Percentiles rank a stretch among this genome's conserved stretches.
Evolutionary conservation across 2,113 vertebrate genomes (phyloP).

Genomic region (Gnathonemus longibarbis): DNA sequence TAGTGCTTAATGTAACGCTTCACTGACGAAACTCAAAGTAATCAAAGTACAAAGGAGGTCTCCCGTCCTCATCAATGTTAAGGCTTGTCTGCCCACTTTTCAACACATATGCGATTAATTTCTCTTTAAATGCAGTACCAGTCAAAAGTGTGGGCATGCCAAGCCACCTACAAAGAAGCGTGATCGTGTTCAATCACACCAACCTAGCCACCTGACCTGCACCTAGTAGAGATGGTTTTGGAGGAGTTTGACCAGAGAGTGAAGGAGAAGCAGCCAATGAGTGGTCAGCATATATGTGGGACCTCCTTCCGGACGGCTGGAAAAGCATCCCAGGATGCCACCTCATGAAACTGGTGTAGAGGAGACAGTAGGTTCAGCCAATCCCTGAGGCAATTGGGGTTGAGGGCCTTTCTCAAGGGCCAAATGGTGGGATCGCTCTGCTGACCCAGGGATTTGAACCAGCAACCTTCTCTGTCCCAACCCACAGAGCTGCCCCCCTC

Average conservation of each 20-base stretch:
- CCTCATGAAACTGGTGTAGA: neutral
- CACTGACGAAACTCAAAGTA: constrained; percentile 6
- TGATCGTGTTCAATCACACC: neutral
- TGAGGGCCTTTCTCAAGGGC: too few species aligned
- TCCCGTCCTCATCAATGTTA: neutral
- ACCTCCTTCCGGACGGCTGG: neutral
- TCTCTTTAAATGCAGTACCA: neutral
- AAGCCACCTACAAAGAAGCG: neutral
- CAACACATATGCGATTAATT: neutral
- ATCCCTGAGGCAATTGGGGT: neutral
- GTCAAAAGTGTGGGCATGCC: neutral
- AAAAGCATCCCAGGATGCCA: neutral
- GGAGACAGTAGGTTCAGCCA: neutral
- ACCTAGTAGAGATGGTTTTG: neutral
- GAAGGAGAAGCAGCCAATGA: neutral
- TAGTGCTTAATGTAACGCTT: constrained; percentile 18
- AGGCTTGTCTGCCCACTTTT: neutral
- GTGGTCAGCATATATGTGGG: neutral
- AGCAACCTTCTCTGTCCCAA: too few species aligned
- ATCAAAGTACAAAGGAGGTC: neutral
- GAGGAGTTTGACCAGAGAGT: neutral
- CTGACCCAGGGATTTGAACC: too few species aligned
- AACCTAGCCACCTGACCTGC: neutral
- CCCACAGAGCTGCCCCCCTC: too few species aligned
- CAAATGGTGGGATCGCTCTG: too few species aligned